A percentile compares a stretch with the other conserved stretches of the same genome.
phyloP scores from a whole-genome alignment of 2,888 invertebrate genomes.

The Trichacis sp. region DNA sequence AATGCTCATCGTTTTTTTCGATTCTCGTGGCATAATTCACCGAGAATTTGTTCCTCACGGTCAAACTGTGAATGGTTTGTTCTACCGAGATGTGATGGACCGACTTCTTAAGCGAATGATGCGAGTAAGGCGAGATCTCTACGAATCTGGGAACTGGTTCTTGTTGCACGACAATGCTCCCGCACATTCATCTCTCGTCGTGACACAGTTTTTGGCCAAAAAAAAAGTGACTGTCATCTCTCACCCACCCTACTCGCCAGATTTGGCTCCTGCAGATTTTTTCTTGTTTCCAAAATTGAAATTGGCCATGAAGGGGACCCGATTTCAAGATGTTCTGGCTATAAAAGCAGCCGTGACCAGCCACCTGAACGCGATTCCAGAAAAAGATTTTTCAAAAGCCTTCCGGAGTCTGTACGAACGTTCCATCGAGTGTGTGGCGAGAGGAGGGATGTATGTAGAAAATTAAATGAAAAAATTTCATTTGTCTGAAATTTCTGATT shows the following conservation, averaged over 20 bases:
- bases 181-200: background rate
- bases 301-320: background rate
- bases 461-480: no score
- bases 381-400: no score
- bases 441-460: no score
- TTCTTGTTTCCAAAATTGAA: slow-evolving; percentile 3
- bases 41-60: slow-evolving; percentile 5
- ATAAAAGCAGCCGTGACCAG: background rate
- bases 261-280: background rate
- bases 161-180: background rate
- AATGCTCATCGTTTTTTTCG: slow-evolving; percentile 7
- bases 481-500: no score
- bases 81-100: slow-evolving; percentile 2
- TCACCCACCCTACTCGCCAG: slow-evolving; percentile 3
- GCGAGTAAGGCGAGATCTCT: background rate
- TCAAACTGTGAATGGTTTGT: background rate
- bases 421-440: no score
- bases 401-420: no score
- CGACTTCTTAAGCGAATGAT: background rate
- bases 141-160: background rate
- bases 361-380: background rate
- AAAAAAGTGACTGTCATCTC: background rate
- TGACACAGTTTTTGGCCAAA: background rate
- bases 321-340: background rate
- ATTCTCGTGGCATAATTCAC: background rate